phyloP scores from a whole-genome alignment of 2,888 invertebrate species.

The Pseudococcus viburni region DNA sequence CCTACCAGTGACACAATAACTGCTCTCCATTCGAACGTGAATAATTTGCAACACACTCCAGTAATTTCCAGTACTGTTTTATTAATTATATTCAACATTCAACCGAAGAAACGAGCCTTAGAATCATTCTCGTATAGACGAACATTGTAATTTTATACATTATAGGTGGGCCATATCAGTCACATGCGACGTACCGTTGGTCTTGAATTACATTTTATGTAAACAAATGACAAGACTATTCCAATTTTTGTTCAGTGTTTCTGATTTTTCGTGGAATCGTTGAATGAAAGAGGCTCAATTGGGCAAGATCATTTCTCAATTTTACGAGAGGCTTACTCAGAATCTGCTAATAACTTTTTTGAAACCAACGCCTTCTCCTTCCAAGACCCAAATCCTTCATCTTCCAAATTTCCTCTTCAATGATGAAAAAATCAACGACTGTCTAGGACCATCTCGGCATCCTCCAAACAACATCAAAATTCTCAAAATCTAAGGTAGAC shows the following conservation, averaged over 20 bases:
- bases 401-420: too few relatives aligned
- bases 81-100: conserved; percentile 43
- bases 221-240: neutral
- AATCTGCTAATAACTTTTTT: too few relatives aligned
- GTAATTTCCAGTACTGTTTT: conserved; percentile 46
- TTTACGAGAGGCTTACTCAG: too few relatives aligned
- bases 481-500: neutral
- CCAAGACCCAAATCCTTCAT: too few relatives aligned
- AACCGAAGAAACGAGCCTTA: neutral
- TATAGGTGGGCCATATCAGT: neutral
- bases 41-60: conserved; percentile 59
- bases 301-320: too few relatives aligned
- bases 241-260: neutral
- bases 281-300: too few relatives aligned
- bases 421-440: too few relatives aligned
- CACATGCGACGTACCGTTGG: neutral
- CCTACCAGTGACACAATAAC: conserved; percentile 42
- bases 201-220: neutral
- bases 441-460: too few relatives aligned
- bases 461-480: too few relatives aligned
- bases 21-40: conserved; percentile 55
- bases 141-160: neutral
- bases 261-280: neutral
- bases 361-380: too few relatives aligned
- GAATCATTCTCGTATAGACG: neutral